A percentile compares a stretch with the other conserved stretches of the same genome.
Evolutionary conservation across 2,113 vertebrate species (phyloP).

Genomic region (Oreochromis aureus): DNA sequence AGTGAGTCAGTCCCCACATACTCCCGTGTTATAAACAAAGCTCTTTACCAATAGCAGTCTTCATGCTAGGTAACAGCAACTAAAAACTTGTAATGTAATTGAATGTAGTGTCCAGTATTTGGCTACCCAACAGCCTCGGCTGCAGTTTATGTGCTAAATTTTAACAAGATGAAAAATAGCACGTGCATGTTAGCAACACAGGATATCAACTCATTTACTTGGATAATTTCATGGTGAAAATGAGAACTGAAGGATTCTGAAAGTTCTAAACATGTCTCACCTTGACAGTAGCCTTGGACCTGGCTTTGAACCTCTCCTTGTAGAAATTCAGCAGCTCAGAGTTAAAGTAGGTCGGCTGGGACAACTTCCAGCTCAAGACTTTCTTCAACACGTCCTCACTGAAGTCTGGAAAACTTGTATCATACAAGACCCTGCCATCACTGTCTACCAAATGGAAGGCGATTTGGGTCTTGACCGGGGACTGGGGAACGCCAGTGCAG

Average conservation of each 20-base stretch:
- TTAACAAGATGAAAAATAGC: background rate
- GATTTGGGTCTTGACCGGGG: slow-evolving; percentile 20
- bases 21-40: background rate
- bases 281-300: slow-evolving; percentile 30
- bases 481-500: slow-evolving; percentile 13
- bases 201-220: background rate
- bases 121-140: background rate
- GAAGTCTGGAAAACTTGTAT: slow-evolving; percentile 71
- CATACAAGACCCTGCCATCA: slow-evolving; percentile 45
- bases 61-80: background rate
- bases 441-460: slow-evolving; percentile 53
- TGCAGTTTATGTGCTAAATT: background rate
- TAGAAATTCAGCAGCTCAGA: slow-evolving; percentile 64
- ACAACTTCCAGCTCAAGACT: slow-evolving; percentile 47
- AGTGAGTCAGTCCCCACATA: background rate
- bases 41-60: background rate
- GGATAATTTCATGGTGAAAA: background rate
- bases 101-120: background rate
- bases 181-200: background rate
- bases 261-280: slow-evolving; percentile 25
- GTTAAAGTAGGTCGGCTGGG: slow-evolving; percentile 60
- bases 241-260: background rate
- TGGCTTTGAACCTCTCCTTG: slow-evolving; percentile 31
- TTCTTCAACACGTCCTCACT: slow-evolving; percentile 55
- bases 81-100: background rate